Base-by-base conservation (phyloP, 37 sponge, comb jelly and placozoan genomes). In the Dysidea cf. avara region DNA sequence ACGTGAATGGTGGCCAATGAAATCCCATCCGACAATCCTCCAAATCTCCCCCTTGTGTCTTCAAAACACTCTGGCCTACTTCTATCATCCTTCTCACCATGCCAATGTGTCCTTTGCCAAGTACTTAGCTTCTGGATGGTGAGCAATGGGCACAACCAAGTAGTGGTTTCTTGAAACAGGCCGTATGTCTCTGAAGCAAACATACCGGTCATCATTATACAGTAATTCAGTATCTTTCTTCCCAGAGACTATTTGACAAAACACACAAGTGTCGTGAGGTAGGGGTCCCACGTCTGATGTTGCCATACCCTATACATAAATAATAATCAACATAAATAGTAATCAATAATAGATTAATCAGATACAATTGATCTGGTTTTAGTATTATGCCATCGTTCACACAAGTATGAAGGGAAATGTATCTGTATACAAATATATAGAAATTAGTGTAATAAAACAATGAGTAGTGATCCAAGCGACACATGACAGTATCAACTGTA, bases 1-100 rank as follows among this genome's bases (percentile, higher is more conserved):
- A 21, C 21, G 61, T 36, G 39, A 94, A 90, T 0, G 91, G 95
- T 2, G 95, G 88, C 95, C 91, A 90, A 60, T 90, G 91, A 49
- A 90, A 94, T 20, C 95, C 95, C 39, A 83, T 72, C 21, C 89
- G 54, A 22, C 64, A 61, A 22, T 93, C 89, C 5, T 82, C 81
- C 22, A 34, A 37, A 29, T 61, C 68, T 3, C 75, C 86, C 18
- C 83, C 83, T 46, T 68, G 66, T 38, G 74, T 39, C 34, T 25
- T 7, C 21, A 89, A 58, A 22, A 89, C 71, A 50, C 66, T 25
- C 47, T 68, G 61, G 1, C 83, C 94, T 18, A 89, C 61, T 21
- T 82, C 81, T 1, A 59, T 76, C 94, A 94, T 85, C 21, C 68
- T 61, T 30, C 76, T 53, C 5, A 94, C 74, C 37, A 86, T 72